Evolutionary conservation across 2,888 invertebrate genomes (phyloP).

Genomic region (Metacarcinus magister): DNA sequence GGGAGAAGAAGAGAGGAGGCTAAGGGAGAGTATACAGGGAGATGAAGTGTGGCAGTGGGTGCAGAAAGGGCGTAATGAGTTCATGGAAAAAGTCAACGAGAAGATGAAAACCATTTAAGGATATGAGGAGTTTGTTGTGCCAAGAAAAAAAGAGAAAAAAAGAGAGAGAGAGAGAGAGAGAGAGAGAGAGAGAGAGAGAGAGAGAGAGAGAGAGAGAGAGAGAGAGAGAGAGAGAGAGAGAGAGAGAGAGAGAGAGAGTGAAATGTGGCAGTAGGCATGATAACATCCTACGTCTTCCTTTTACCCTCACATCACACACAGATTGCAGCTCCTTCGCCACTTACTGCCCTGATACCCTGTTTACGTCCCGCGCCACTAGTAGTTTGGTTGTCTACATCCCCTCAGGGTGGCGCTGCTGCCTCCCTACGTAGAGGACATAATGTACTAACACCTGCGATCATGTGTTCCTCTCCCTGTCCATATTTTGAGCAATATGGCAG

Average conservation of each 20-base stretch:
- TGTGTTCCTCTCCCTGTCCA: no score
- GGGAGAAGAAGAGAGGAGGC: no score
- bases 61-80: background rate
- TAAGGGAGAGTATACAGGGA: background rate
- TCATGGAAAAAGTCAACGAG: background rate
- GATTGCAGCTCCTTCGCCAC: background rate
- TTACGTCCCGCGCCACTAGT: background rate
- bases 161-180: constrained; percentile 46
- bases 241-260: constrained; percentile 2
- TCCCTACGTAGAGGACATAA: no score
- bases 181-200: no score
- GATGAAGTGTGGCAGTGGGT: background rate
- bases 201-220: no score
- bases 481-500: no score
- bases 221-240: no score
- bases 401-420: no score
- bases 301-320: background rate
- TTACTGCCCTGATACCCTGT: constrained; percentile 11
- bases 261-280: background rate
- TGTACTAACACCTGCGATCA: no score
- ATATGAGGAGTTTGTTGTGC: background rate
- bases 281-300: background rate
- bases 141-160: background rate
- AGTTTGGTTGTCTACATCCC: no score
- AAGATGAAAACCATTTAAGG: constrained; percentile 18